Base-by-base conservation (phyloP, 2,797 vertebrate genomes). In the Rhadinocentrus ornatus region DNA sequence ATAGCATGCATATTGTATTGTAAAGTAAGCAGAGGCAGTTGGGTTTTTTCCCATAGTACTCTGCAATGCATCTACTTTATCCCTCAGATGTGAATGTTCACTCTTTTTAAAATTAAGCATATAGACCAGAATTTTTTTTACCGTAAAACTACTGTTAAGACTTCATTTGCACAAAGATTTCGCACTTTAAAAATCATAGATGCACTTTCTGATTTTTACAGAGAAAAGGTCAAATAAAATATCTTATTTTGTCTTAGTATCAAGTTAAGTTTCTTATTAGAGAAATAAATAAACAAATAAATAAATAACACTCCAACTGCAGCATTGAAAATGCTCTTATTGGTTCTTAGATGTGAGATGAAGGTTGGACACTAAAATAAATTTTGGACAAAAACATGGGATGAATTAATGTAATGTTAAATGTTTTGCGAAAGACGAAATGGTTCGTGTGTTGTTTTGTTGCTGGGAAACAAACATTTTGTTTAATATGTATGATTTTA, bases 11-110 rank as follows among this genome's bases (percentile, higher is more conserved):
- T 69, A 67, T 67, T 62, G 22, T 27, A 31, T 9, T 9, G 39
- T 69, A 78, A 80, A 71, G 77, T 76, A 75, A 75, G 58, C 48
- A 41, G 16, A 50, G 37, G 44, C n/a, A n/a, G n/a, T n/a, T n/a
- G 52, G n/a, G n/a, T 62, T 69, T 20, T 56, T 32, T n/a, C n/a
- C n/a, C n/a, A 20, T 9, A 13, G 55, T 3, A 12, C n/a, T 57
- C 54, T 66, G 26, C 39, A 57, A 9, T 22, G 4, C 5, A 26
- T 53, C 1, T 53, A 6, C 48, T 26, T 3, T 12, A 24, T 22
- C 10, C 13, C 35, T 37, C 10, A 24, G n/a, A 50, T 22, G n/a
- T 22, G 9, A 48, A 24, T 50, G 10, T 24, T 50, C 22, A 50
- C n/a, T 22, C n/a, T 50, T 22, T n/a, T 20, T 22, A 9, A 11